Conservation (phyloP, 2,797 vertebrate species). For the Pristis pectinata region DNA sequence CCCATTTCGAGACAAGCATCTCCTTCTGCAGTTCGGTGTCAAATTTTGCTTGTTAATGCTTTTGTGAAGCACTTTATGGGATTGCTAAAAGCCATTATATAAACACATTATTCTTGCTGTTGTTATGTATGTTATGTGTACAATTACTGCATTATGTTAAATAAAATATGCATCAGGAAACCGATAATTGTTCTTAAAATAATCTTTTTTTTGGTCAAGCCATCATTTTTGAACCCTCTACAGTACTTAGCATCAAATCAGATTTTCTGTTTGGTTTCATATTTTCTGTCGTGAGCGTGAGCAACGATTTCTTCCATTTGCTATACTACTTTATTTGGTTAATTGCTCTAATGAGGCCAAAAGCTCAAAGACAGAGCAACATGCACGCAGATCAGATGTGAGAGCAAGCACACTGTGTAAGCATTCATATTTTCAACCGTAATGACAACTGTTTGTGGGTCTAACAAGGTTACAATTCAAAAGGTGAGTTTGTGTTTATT, state of each 20-base stretch:
- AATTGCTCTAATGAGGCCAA: background rate
- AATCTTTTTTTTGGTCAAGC: background rate
- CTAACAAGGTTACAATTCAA: conserved; percentile 25
- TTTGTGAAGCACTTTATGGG: too few relatives aligned
- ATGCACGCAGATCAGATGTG: background rate
- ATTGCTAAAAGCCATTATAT: too few relatives aligned
- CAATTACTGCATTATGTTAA: background rate
- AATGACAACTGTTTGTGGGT: background rate
- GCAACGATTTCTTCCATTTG: background rate
- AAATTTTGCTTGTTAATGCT: too few relatives aligned
- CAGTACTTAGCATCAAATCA: background rate
- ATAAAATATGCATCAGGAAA: background rate
- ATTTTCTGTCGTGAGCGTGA: background rate
- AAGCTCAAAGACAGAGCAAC: background rate
- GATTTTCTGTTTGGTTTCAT: background rate
- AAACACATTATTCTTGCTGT: background rate
- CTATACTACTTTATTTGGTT: background rate
- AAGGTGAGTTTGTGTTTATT: background rate
- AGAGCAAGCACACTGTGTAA: background rate
- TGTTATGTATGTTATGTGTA: background rate
- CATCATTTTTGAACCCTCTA: background rate
- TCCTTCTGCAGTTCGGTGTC: too few relatives aligned
- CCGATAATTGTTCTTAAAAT: background rate
- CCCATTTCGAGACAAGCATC: background rate
- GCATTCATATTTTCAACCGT: background rate